Evolutionary conservation across 1,140 invertebrate species (phyloP), one percentile per base, ranked within the genome.

Genomic region (Drosophila fuyamai): DNA sequence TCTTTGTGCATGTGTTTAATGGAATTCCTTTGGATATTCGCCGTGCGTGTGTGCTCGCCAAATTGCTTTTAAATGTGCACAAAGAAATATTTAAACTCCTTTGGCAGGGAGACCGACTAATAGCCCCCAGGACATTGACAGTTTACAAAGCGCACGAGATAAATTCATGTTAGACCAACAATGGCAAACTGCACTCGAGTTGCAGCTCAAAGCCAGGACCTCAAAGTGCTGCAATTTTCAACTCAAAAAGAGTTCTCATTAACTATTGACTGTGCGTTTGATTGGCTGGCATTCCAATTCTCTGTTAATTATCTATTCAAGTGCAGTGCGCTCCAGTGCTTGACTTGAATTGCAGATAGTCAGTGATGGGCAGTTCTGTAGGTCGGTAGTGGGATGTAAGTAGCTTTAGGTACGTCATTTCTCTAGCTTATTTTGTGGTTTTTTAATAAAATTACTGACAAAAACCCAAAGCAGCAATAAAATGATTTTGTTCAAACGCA

Each of bases 1-100:
- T 70, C 78, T 74, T 61, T 76, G 62, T 78, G 74, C 57, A 70
- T 78, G 40, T 66, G 59, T 75, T 79, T 62, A 76, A 83, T 83
- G 76, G 62, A 68, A 84, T 85, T 77, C 73, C 62, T 77, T 73
- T 61, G 44, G n/a, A 77, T 43, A 59, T 38, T 10, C 50, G 32
- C 8, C 23, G 44, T 54, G 43, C 56, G 36, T 60, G 55, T 48
- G 47, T 51, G 55, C 40, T 60, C 43, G n/a, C 35, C 10, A 88
- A 86, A 82, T 85, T 82, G 76, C 76, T 83, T 86, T 78, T 76
- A 83, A 88, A 83, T 88, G 79, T 59, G 47, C 66, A 68, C 84
- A 79, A 82, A 83, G 79, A 72, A 82, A 72, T 80, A 88, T 79
- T 82, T 79, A 72, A 62, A 60, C 66, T 76, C 18, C 56, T 53